A percentile compares a stretch with the other conserved stretches of the same genome.
phyloP scores from a whole-genome alignment of 2,888 invertebrate genomes.

The Plebejus melissa region DNA sequence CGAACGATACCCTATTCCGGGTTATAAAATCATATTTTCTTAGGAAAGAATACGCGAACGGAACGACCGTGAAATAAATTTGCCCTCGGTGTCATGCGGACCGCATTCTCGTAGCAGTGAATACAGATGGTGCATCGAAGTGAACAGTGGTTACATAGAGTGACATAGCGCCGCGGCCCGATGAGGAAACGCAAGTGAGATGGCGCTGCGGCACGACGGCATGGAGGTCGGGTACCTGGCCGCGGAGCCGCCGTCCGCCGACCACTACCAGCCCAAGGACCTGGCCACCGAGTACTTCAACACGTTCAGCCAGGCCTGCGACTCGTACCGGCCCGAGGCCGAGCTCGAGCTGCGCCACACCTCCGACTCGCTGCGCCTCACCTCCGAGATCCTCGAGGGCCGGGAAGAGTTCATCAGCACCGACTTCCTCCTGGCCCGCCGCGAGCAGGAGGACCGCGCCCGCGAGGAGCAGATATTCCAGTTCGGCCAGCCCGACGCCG shows the following conservation, averaged over 20 bases:
- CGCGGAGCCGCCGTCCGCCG: slow-evolving; percentile 79
- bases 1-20: too few relatives aligned
- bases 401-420: slow-evolving; percentile 47
- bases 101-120: background rate
- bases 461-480: slow-evolving; percentile 66
- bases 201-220: slow-evolving; percentile 63
- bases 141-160: background rate
- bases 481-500: slow-evolving; percentile 81
- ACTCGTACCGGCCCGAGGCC: slow-evolving; percentile 60
- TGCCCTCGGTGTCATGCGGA: background rate
- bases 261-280: slow-evolving; percentile 61
- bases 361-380: slow-evolving; percentile 60
- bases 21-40: background rate
- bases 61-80: background rate
- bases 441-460: slow-evolving; percentile 40
- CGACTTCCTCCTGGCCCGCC: slow-evolving; percentile 38
- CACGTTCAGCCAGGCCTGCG: slow-evolving; percentile 71
- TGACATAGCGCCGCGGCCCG: background rate
- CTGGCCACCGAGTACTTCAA: slow-evolving; percentile 70
- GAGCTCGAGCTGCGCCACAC: slow-evolving; percentile 62
- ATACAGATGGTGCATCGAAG: background rate
- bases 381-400: slow-evolving; percentile 60
- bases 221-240: slow-evolving; percentile 72
- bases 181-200: slow-evolving; percentile 41
- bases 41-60: background rate